A percentile compares a stretch with the other conserved stretches of the same genome.
Conservation (phyloP, 2,113 vertebrate species). For the Rhinolophus sinicus region DNA sequence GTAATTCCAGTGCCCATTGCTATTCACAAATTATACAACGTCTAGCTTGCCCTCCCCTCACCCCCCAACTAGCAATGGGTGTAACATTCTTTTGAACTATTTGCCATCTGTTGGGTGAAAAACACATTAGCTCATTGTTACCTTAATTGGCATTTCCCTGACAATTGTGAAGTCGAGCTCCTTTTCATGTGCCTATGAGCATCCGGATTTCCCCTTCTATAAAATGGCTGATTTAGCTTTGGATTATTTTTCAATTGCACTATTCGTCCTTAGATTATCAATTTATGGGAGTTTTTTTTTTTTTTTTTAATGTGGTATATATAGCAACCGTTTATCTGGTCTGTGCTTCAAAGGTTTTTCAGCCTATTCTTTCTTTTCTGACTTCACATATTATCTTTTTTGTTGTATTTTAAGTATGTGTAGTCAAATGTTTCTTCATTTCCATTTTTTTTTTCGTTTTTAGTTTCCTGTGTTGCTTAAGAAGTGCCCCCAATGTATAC, state of each 20-base stretch:
- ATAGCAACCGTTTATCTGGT: background rate
- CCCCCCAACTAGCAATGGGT: background rate
- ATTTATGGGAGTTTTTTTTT: background rate
- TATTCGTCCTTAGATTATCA: background rate
- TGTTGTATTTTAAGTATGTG: background rate
- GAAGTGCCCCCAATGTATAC: background rate
- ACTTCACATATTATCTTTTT: background rate
- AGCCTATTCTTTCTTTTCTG: background rate
- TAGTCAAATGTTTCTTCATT: background rate
- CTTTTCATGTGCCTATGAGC: background rate
- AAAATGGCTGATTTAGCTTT: background rate
- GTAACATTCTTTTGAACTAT: background rate
- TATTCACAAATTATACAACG: background rate
- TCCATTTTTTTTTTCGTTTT: background rate
- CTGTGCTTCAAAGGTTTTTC: background rate
- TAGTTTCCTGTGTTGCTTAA: constrained; percentile 9
- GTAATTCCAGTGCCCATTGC: background rate
- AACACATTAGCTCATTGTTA: no score
- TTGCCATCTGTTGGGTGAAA: background rate
- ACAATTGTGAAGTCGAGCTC: background rate
- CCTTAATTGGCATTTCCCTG: background rate
- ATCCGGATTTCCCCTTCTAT: background rate
- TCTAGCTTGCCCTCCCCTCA: no score
- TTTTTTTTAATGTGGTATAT: background rate
- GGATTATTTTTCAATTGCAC: background rate